A percentile compares a stretch with the other conserved stretches of the same genome.
These are phyloP conservation scores for Siderastrea radians DNA, from an alignment of 92 coral and sea anemone genomes.

Conservation along the genomic window DNA sequence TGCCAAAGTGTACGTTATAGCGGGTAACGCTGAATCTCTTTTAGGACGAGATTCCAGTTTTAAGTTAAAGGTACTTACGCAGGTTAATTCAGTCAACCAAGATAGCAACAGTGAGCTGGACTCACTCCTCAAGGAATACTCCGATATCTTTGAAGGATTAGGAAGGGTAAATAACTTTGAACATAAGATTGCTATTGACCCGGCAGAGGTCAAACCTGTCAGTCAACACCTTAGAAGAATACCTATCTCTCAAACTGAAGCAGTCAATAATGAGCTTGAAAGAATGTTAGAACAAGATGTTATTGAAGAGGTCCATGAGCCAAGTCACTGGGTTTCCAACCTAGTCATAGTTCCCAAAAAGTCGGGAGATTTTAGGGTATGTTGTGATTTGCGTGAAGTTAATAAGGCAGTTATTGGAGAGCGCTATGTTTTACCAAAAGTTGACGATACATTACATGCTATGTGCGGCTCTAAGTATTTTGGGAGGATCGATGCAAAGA, in stretches of 20 bases:
- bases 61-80: conserved; percentile 19
- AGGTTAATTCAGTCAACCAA: conserved; percentile 4
- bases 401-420: conserved; percentile 65
- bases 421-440: conserved; percentile 60
- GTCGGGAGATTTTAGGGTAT: conserved; percentile 49
- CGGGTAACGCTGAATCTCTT: conserved; percentile 53
- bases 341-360: conserved; percentile 52
- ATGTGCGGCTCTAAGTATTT: conserved; percentile 48
- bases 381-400: conserved; percentile 53
- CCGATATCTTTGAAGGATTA: conserved; percentile 46
- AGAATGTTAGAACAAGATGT: conserved; percentile 54
- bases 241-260: conserved; percentile 60
- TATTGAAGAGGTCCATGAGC: conserved; percentile 50
- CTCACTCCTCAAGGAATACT: conserved; percentile 36
- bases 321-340: conserved; percentile 63
- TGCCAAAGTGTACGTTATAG: conserved; percentile 47
- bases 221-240: conserved; percentile 36
- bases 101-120: conserved; percentile 6
- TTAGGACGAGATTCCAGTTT: conserved; percentile 61
- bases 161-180: conserved; percentile 39
- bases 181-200: conserved; percentile 8
- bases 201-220: conserved; percentile 2
- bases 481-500: conserved; percentile 23
- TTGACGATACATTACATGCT: conserved; percentile 60
- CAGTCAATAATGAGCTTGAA: conserved; percentile 60